A percentile compares a stretch with the other conserved stretches of the same genome.
phyloP scores from a whole-genome alignment of 2,113 vertebrate species.

The Mus spicilegus region DNA sequence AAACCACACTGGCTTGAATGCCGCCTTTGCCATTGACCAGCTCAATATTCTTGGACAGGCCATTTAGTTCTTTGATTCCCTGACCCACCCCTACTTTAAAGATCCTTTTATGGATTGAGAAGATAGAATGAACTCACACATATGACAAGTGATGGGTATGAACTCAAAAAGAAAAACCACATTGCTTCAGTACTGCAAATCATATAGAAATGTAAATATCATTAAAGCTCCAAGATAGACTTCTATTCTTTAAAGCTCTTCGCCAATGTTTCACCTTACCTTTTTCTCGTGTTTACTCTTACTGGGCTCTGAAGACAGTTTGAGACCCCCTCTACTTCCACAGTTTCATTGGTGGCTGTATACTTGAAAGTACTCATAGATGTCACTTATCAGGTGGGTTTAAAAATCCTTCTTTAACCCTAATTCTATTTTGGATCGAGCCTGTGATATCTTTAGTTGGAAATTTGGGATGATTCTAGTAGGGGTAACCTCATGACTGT shows the following conservation, averaged over 20 bases:
- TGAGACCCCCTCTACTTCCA: not conserved
- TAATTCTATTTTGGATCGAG: not conserved
- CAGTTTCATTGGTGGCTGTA: not conserved
- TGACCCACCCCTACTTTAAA: not conserved
- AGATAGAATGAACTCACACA: not conserved
- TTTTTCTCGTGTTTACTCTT: not conserved
- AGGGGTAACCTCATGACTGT: not conserved
- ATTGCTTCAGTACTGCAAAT: not conserved
- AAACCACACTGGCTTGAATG: not conserved
- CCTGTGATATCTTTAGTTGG: not conserved
- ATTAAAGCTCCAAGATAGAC: not conserved
- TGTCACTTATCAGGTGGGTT: not conserved
- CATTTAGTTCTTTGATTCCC: not conserved
- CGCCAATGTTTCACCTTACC: not conserved
- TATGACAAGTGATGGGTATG: not conserved
- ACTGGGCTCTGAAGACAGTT: not conserved
- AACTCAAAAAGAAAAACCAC: not conserved
- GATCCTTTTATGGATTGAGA: not conserved
- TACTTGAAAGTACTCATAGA: not conserved
- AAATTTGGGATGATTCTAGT: not conserved
- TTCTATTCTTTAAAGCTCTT: too few relatives aligned
- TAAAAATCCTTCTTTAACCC: not conserved
- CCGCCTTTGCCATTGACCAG: not conserved
- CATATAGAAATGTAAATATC: not conserved
- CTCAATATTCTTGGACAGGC: not conserved